Evolutionary conservation across 2,113 vertebrate species (phyloP).

Genomic region (Nettapus auritus): DNA sequence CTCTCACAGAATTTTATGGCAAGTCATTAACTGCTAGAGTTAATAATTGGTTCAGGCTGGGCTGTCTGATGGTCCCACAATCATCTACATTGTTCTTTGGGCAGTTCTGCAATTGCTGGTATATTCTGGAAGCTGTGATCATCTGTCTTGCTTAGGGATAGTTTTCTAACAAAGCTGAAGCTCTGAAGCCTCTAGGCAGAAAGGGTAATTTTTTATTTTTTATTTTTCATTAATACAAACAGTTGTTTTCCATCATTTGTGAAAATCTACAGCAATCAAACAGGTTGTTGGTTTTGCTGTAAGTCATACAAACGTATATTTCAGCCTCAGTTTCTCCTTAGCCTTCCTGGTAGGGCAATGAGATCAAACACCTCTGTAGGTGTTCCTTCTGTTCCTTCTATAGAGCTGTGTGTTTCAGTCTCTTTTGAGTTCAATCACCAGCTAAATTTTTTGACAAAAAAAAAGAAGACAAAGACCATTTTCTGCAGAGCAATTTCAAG

Average conservation of each 20-base stretch:
- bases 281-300: background rate
- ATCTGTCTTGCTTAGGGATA: background rate
- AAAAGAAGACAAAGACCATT: background rate
- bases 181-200: background rate
- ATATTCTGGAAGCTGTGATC: background rate
- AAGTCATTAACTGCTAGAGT: background rate
- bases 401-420: background rate
- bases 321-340: background rate
- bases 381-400: background rate
- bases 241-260: background rate
- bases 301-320: background rate
- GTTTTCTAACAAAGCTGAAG: background rate
- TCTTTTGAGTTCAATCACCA: background rate
- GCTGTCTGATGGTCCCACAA: background rate
- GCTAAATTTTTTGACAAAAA: background rate
- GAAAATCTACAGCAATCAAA: background rate
- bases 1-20: background rate
- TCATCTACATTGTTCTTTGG: background rate
- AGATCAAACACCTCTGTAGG: background rate
- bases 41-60: background rate
- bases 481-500: background rate
- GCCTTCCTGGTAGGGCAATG: background rate
- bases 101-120: background rate
- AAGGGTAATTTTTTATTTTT: background rate
- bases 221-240: background rate